Evolutionary conservation across 1,140 invertebrate genomes (phyloP).

Genomic region (Cydia fagiglandana): DNA sequence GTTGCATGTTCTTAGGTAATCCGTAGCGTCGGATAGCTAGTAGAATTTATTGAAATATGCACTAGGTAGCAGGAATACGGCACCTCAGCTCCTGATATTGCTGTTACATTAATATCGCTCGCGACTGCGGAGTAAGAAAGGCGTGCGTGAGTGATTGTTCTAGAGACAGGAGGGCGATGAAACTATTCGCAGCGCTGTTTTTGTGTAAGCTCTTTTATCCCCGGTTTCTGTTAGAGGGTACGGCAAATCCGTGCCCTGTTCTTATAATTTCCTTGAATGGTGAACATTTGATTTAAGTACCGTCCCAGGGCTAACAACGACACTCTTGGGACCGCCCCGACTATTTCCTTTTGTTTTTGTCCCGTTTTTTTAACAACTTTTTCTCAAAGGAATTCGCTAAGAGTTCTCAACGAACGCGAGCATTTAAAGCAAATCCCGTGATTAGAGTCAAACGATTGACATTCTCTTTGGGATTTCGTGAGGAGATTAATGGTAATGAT

Average conservation of each 20-base stretch:
- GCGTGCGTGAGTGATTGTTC: conserved; percentile 22
- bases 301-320: conserved; percentile 67
- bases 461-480: conserved; percentile 49
- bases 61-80: not conserved
- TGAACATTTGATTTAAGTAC: conserved; percentile 75
- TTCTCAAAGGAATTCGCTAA: conserved; percentile 62
- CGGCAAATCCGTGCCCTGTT: conserved; percentile 57
- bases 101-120: conserved; percentile 26
- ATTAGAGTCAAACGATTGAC: conserved; percentile 60
- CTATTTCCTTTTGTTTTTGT: conserved; percentile 73
- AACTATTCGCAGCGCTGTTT: conserved; percentile 51
- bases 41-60: conserved; percentile 16
- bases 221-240: conserved; percentile 47
- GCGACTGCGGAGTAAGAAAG: conserved; percentile 5
- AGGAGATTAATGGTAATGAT: conserved; percentile 60
- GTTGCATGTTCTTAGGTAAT: not conserved
- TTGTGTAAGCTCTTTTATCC: conserved; percentile 58
- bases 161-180: conserved; percentile 37
- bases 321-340: conserved; percentile 66
- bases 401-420: conserved; percentile 47
- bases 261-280: conserved; percentile 75
- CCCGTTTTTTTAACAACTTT: conserved; percentile 67
- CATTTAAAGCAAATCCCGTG: conserved; percentile 60
- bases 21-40: not conserved
- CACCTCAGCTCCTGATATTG: not conserved